Percentiles rank a stretch among this genome's conserved stretches.
phyloP scores from a whole-genome alignment of 2,888 invertebrate genomes.

The Erebia palarica region DNA sequence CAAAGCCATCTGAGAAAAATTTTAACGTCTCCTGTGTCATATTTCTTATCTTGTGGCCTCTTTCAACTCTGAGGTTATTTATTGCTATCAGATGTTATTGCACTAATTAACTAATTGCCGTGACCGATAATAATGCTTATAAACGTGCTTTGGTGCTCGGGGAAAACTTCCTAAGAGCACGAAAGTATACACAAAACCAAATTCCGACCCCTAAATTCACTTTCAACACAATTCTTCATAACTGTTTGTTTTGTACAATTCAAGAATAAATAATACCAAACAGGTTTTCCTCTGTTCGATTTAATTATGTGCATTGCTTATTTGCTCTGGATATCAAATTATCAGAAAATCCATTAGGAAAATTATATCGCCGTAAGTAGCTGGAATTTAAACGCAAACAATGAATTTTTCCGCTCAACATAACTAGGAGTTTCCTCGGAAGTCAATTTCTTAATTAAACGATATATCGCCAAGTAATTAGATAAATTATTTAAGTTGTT shows the following conservation, averaged over 20 bases:
- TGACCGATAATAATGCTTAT: too few species aligned
- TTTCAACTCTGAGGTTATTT: too few species aligned
- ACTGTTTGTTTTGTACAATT: too few species aligned
- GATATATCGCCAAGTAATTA: slow-evolving; percentile 42
- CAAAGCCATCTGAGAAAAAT: neutral
- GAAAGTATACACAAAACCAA: too few species aligned
- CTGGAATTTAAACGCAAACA: slow-evolving; percentile 2
- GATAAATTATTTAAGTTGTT: slow-evolving; percentile 44
- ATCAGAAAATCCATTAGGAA: slow-evolving; percentile 12
- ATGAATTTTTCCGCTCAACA: slow-evolving; percentile 18
- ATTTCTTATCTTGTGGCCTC: neutral
- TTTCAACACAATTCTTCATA: too few species aligned
- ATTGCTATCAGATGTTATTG: too few species aligned
- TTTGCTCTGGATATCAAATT: neutral
- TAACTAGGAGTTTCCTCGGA: slow-evolving; percentile 31
- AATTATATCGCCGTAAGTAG: neutral
- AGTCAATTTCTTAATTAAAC: slow-evolving; percentile 44
- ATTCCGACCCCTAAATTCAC: too few species aligned
- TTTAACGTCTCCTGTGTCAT: neutral
- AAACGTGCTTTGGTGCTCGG: too few species aligned
- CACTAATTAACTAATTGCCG: too few species aligned
- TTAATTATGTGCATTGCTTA: neutral
- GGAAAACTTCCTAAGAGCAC: too few species aligned
- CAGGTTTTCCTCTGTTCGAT: neutral
- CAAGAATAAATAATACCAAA: neutral